Percentiles rank a stretch among this genome's conserved stretches.
phyloP scores from a whole-genome alignment of 2,888 invertebrate genomes.

The Synergus gifuensis region DNA sequence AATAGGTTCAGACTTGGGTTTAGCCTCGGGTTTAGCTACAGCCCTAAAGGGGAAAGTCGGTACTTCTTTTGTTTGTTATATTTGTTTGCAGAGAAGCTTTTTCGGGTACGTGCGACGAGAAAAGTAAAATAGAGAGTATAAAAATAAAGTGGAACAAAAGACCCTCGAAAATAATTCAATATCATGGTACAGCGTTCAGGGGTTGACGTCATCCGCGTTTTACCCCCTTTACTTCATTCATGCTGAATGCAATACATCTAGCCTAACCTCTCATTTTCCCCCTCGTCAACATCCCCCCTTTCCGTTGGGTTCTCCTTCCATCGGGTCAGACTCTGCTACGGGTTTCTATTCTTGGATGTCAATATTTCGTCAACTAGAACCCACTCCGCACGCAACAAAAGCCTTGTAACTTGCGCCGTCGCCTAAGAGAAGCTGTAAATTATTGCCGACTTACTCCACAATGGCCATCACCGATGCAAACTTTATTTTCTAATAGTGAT shows the following conservation, averaged over 20 bases:
- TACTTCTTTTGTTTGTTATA: not conserved
- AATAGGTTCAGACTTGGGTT: not conserved
- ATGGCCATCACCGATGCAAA: slow-evolving; percentile 10
- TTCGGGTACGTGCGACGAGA: not conserved
- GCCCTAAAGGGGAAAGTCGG: not conserved
- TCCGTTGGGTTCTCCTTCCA: slow-evolving; percentile 39
- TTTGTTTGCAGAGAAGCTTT: not conserved
- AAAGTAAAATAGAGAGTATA: slow-evolving; percentile 47
- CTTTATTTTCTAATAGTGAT: slow-evolving; percentile 18
- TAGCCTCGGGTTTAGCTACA: not conserved
- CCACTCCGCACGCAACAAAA: slow-evolving; percentile 70
- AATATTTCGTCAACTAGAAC: slow-evolving; percentile 76
- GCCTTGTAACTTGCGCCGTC: slow-evolving; percentile 44
- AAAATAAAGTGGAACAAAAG: slow-evolving; percentile 65
- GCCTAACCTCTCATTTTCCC: slow-evolving; percentile 49
- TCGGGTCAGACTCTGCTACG: slow-evolving; percentile 60
- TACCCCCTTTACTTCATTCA: slow-evolving; percentile 55
- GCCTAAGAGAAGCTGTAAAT: slow-evolving; percentile 56
- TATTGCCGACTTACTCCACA: slow-evolving; percentile 55
- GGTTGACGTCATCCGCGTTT: slow-evolving; percentile 55
- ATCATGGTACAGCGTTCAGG: slow-evolving; percentile 45
- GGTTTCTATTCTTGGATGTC: slow-evolving; percentile 76
- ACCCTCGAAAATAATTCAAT: slow-evolving; percentile 60
- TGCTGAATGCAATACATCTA: slow-evolving; percentile 55
- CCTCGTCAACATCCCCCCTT: slow-evolving; percentile 40